phyloP scores from a whole-genome alignment of 2,113 vertebrate genomes.

The Alectura lathami region DNA sequence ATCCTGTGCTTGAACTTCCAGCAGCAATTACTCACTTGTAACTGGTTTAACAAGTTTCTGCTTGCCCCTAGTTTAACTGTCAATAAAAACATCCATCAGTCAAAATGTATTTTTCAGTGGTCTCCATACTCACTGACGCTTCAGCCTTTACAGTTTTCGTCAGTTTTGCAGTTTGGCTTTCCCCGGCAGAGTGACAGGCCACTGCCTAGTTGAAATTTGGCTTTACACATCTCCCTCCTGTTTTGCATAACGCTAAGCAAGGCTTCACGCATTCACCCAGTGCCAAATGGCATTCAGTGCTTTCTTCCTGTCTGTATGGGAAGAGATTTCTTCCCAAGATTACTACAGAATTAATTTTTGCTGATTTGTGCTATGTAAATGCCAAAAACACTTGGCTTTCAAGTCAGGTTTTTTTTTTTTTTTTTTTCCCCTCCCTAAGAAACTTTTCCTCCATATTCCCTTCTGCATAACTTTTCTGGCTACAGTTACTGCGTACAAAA shows the following conservation, averaged over 20 bases:
- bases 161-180: neutral
- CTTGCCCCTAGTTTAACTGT: neutral
- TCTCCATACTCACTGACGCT: neutral
- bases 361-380: neutral
- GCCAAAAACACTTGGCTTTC: neutral
- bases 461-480: neutral
- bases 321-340: neutral
- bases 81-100: neutral
- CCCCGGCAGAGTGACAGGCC: neutral
- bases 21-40: neutral
- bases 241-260: neutral
- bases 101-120: neutral
- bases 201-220: neutral
- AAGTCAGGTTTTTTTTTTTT: neutral
- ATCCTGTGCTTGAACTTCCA: neutral
- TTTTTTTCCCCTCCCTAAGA: too few species aligned
- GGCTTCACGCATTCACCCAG: neutral
- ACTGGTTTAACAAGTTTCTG: neutral
- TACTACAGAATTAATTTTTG: neutral
- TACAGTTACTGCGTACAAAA: neutral
- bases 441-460: neutral
- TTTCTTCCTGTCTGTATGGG: neutral
- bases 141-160: neutral
- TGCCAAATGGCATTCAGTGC: neutral
- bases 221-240: neutral